phyloP scores from a whole-genome alignment of 2,113 vertebrate species.

The Pungitius pungitius region DNA sequence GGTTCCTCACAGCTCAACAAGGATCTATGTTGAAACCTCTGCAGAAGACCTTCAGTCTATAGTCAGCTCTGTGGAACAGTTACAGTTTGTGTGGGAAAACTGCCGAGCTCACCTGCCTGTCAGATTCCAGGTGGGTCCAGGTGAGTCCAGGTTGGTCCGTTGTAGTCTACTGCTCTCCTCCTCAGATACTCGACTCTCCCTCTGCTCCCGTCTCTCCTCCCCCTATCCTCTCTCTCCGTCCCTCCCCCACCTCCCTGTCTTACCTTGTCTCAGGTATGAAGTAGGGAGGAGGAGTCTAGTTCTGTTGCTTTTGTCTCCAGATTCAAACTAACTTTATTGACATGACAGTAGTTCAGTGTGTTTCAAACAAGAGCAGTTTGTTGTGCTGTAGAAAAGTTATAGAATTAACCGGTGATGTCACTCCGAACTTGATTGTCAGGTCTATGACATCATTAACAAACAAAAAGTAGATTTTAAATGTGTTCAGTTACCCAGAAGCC shows the following conservation, averaged over 20 bases:
- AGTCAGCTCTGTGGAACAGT: not conserved
- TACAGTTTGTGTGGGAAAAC: not conserved
- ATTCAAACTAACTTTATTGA: conserved; percentile 32
- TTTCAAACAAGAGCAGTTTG: too few relatives aligned
- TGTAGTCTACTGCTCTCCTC: conserved; percentile 17
- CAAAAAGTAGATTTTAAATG: too few relatives aligned
- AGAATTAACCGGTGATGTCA: too few relatives aligned
- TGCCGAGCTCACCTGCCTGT: conserved; percentile 28
- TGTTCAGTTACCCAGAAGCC: too few relatives aligned
- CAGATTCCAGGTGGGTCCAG: conserved; percentile 30
- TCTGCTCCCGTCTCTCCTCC: conserved; percentile 26
- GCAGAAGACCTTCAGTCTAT: not conserved
- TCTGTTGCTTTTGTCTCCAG: not conserved
- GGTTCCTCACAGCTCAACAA: not conserved
- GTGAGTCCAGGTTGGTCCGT: not conserved
- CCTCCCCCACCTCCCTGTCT: conserved; percentile 43
- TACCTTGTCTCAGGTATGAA: conserved; percentile 51
- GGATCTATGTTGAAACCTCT: not conserved
- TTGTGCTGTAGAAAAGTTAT: not conserved
- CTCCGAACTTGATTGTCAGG: too few relatives aligned
- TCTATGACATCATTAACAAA: too few relatives aligned
- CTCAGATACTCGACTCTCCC: conserved; percentile 1
- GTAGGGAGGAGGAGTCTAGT: conserved; percentile 24
- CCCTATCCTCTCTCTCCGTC: conserved; percentile 15
- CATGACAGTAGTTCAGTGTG: not conserved